Conservation (phyloP, 2,888 invertebrate genomes). For the Brachypterus glaber region DNA sequence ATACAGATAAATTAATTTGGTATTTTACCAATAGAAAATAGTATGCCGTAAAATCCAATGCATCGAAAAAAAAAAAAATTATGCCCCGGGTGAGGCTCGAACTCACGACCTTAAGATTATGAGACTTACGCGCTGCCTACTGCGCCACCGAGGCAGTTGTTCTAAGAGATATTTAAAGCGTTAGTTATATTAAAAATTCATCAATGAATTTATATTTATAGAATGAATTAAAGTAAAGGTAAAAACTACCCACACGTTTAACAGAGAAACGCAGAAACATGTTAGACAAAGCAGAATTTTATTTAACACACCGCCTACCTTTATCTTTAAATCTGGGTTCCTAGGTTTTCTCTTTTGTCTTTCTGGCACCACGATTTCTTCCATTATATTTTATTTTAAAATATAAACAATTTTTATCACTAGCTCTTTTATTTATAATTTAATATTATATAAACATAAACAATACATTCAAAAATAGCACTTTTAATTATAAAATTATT, state of each 20-base stretch:
- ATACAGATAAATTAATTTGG: no score
- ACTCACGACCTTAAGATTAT: slow-evolving; percentile 93
- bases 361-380: slow-evolving; percentile 13
- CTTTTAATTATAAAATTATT: slow-evolving; percentile 1
- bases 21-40: no score
- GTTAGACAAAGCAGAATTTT: no score
- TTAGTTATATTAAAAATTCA: no score
- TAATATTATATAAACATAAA: no score
- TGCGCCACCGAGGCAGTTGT: slow-evolving; percentile 66
- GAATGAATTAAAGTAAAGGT: no score
- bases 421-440: background rate
- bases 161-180: background rate
- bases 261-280: no score
- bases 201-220: no score
- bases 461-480: background rate
- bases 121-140: slow-evolving; percentile 86
- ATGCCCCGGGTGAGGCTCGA: slow-evolving; percentile 89
- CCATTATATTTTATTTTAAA: slow-evolving; percentile 6
- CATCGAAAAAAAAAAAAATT: slow-evolving; percentile 32
- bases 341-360: slow-evolving; percentile 12
- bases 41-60: no score
- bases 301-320: slow-evolving; percentile 16
- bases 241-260: no score
- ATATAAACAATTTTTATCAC: no score
- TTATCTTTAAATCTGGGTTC: slow-evolving; percentile 8